A percentile compares a stretch with the other conserved stretches of the same genome.
These are phyloP conservation scores for Cetoscarus ocellatus DNA, from an alignment of 2,797 vertebrate genomes.

Conservation along the genomic window DNA sequence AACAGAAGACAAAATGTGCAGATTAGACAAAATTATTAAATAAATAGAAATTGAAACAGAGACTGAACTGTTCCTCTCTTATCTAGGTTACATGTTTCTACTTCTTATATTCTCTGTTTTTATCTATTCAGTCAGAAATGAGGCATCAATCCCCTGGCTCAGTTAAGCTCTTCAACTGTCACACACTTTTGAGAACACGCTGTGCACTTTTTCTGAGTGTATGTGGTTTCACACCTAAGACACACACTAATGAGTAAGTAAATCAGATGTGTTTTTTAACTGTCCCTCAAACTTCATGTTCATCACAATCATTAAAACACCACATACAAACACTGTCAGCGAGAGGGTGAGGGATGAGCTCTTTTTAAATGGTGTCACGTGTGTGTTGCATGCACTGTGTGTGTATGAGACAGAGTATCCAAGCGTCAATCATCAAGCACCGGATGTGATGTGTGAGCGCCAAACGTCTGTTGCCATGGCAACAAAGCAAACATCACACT, in stretches of 20 bases:
- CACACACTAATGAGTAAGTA: constrained; percentile 19
- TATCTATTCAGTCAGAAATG: constrained; percentile 34
- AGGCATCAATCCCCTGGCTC: constrained; percentile 7
- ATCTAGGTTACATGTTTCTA: background rate
- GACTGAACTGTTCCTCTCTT: constrained; percentile 10
- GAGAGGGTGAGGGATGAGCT: constrained; percentile 56
- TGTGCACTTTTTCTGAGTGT: background rate
- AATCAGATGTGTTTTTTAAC: constrained; percentile 15
- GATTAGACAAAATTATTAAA: background rate
- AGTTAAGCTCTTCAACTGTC: constrained; percentile 13
- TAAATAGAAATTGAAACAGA: constrained; percentile 1
- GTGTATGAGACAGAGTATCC: constrained; percentile 50
- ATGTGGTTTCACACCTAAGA: constrained; percentile 21
- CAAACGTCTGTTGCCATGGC: constrained; percentile 83
- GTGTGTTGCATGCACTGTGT: constrained; percentile 44
- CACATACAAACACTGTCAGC: constrained; percentile 21
- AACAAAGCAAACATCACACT: constrained; percentile 82
- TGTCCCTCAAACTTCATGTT: constrained; percentile 22
- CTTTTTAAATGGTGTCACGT: constrained; percentile 41
- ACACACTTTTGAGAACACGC: constrained; percentile 28
- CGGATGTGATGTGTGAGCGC: constrained; percentile 79
- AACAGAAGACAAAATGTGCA: background rate
- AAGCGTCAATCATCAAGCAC: constrained; percentile 73
- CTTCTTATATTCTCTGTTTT: constrained; percentile 8
- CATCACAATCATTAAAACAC: constrained; percentile 26